Evolutionary conservation across 2,113 vertebrate genomes (phyloP), one percentile per base, ranked within the genome.

Genomic region (Nothobranchius kuhntae): DNA sequence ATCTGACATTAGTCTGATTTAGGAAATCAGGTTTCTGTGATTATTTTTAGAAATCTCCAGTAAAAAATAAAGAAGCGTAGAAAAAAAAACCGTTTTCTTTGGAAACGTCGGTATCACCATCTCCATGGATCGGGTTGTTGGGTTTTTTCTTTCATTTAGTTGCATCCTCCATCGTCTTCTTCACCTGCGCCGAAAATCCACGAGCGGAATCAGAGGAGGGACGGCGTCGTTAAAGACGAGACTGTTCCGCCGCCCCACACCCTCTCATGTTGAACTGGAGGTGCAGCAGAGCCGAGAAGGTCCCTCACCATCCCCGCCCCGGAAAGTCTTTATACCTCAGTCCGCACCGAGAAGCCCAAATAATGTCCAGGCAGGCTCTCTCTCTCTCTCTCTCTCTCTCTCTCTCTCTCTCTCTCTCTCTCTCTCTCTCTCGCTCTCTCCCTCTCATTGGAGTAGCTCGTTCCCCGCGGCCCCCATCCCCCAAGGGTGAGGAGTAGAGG

Each of bases 281-380:
- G 69, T 67, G 76, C 73, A 78, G 85, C 75, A 78, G 71, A 52
- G 77, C 78, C 77, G 77, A 68, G 24, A 77, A 76, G 86, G 79
- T 80, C 86, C 81, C 82, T 89, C 87, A 89, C 80, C 88, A 91
- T 91, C 84, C 86, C 86, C 88, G 61, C 85, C 89, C 87, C 68
- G 66, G 78, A 70, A 73, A 83, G 68, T 84, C 78, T 81, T 4
- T 14, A n/a, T 7, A 75, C 81, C 76, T 77, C 48, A 40, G 68
- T 85, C 86, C 74, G 85, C 85, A 85, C 82, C 36, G 79, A 78
- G 70, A 7, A 82, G 61, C 82, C 77, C 80, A 42, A 83, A 79
- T 21, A 21, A 21, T 80, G 86, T 89, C 88, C 82, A 87, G 81
- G 65, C 79, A 58, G 71, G 75, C 64, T 69, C 68, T 53, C 36